These are phyloP conservation scores for Allacma fusca DNA, from an alignment of 2,888 invertebrate genomes.

Conservation along the genomic window DNA sequence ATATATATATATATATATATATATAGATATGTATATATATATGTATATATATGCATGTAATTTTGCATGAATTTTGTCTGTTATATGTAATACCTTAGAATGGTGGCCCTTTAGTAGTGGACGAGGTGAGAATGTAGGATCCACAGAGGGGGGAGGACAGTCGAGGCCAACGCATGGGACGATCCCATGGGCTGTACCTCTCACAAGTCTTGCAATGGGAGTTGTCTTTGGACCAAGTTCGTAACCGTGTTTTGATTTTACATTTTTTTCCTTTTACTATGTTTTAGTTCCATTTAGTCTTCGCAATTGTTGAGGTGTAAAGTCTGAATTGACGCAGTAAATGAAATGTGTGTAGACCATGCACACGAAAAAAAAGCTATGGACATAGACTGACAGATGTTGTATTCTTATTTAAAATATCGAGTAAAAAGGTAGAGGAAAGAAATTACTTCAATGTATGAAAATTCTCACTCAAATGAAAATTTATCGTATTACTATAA, in stretches of 20 bases:
- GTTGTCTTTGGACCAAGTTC: conserved; percentile 62
- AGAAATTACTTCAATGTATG: no score
- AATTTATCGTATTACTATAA: no score
- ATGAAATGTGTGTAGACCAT: no score
- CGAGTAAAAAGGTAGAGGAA: no score
- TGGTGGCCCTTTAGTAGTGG: conserved; percentile 62
- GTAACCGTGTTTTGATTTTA: conserved; percentile 56
- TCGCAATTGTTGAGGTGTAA: no score
- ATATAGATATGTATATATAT: background rate
- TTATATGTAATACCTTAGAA: conserved; percentile 59
- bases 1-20: conserved; percentile 2
- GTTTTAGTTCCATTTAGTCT: conserved; percentile 24
- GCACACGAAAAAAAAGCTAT: no score
- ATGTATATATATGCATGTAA: conserved; percentile 21
- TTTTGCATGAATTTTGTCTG: conserved; percentile 57
- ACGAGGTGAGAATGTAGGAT: conserved; percentile 60
- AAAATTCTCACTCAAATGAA: no score
- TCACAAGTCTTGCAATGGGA: conserved; percentile 61
- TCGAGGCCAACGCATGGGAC: conserved; percentile 56
- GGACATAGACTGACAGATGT: no score
- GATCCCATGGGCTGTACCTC: conserved; percentile 60
- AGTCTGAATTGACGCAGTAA: no score
- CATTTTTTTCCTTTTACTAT: conserved; percentile 42
- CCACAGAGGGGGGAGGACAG: conserved; percentile 57
- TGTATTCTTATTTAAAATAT: no score